Base-by-base conservation (phyloP, 2,797 vertebrate genomes). In the Protonibea diacanthus region DNA sequence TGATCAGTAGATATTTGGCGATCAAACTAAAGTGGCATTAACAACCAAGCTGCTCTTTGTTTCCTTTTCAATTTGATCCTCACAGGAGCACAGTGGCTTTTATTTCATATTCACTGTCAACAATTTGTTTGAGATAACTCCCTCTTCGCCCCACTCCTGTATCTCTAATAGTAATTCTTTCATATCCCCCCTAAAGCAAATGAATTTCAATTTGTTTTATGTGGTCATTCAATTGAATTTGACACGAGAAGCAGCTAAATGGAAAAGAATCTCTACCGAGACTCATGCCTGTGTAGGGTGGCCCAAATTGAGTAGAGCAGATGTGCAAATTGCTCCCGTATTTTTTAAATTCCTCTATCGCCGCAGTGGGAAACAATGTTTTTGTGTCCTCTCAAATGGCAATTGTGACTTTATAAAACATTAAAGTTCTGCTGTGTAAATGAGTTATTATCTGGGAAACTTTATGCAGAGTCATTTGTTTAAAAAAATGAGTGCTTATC, bases 251-350 rank as follows among this genome's bases (percentile, higher is more conserved):
- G 59, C 67, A 55, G 66, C 47, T 83, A 76, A 84, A 87, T 65
- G 63, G 57, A 74, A 56, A 64, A 47, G 13, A 71, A 73, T 72
- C 71, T 82, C 70, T 52, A 21, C 69, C 10, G 68, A 76, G 72
- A 59, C 42, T 62, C 0, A 0, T 23, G 71, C 38, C 20, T 51
- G 15, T 40, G 65, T n/a, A 6, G 48, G 56, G 48, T 23, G 52
- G 73, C 27, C 62, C 23, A 78, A 82, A 86, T 69, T 72, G 79
- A 84, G 74, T 23, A 2, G 57, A 78, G 74, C 78, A 80, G 71
- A 82, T 71, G 83, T 78, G 83, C 59, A 81, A 84, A 88, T 86
- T 70, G 76, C 76, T 69, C 13, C 42, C 23, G 48, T 78, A 62
- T 80, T 76, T 67, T 84, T 76, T 14, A 48, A 60, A 65, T 77